Conservation (phyloP, 1,140 invertebrate genomes). For the Drosophila ambigua region DNA sequence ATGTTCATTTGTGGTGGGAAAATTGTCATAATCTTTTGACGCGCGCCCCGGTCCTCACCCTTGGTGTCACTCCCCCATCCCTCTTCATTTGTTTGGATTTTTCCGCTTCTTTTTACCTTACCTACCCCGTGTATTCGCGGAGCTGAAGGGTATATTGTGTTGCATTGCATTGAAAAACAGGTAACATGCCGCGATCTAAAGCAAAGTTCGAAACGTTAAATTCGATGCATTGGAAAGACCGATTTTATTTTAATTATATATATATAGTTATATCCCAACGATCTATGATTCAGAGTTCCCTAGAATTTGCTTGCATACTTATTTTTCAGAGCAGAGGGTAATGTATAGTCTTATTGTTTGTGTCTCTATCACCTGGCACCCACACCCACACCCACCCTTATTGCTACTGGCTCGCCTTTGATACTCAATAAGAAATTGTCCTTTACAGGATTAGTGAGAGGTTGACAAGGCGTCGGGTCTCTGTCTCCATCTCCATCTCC, state of each 20-base stretch:
- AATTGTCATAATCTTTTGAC: constrained; percentile 84
- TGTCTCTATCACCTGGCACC: background rate
- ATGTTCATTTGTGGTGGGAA: constrained; percentile 82
- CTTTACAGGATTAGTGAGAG: constrained; percentile 49
- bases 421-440: constrained; percentile 77
- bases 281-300: too few species aligned
- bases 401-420: constrained; percentile 47
- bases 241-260: too few species aligned
- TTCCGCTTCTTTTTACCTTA: constrained; percentile 24
- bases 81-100: constrained; percentile 21
- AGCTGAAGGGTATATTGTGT: background rate
- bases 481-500: background rate
- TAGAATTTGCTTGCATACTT: constrained; percentile 3
- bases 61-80: constrained; percentile 1
- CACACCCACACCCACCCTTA: constrained; percentile 2
- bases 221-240: too few species aligned
- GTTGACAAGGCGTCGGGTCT: constrained; percentile 45
- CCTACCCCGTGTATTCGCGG: background rate
- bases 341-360: background rate
- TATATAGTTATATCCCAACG: too few species aligned
- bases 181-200: too few species aligned
- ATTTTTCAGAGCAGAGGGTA: too few species aligned
- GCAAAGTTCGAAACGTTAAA: too few species aligned
- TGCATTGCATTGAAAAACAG: too few species aligned
- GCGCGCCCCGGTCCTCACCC: constrained; percentile 37